Evolutionary conservation across 2,888 invertebrate genomes (phyloP).

Genomic region (Thymelicus lineola): DNA sequence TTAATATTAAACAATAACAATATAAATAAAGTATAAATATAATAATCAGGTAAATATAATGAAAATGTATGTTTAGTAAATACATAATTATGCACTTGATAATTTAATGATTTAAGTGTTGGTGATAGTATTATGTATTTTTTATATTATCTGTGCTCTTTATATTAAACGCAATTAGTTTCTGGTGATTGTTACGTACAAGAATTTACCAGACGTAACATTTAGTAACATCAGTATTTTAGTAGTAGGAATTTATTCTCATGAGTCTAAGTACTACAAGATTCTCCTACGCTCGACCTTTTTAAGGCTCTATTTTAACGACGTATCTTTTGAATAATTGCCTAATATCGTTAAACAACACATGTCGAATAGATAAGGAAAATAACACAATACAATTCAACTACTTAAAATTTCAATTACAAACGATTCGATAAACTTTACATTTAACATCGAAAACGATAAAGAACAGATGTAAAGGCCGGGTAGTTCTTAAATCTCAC

Average conservation of each 20-base stretch:
- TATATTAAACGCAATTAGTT: background rate
- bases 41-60: background rate
- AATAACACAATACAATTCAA: background rate
- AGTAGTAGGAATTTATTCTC: constrained; percentile 16
- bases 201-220: constrained; percentile 4
- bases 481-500: constrained; percentile 25
- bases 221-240: background rate
- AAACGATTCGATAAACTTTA: constrained; percentile 7
- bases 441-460: background rate
- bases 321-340: background rate
- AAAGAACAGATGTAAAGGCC: constrained; percentile 18
- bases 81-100: background rate
- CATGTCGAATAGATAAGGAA: no score
- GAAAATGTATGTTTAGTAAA: background rate
- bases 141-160: constrained; percentile 10
- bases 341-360: no score
- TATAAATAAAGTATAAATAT: background rate
- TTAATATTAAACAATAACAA: background rate
- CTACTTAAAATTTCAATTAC: background rate
- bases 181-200: constrained; percentile 3
- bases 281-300: constrained; percentile 5
- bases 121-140: constrained; percentile 4
- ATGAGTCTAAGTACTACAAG: background rate
- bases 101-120: background rate
- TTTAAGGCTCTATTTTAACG: constrained; percentile 14